These are phyloP conservation scores for Saccostrea glomerata DNA, from an alignment of 1,140 invertebrate genomes.

Conservation along the genomic window DNA sequence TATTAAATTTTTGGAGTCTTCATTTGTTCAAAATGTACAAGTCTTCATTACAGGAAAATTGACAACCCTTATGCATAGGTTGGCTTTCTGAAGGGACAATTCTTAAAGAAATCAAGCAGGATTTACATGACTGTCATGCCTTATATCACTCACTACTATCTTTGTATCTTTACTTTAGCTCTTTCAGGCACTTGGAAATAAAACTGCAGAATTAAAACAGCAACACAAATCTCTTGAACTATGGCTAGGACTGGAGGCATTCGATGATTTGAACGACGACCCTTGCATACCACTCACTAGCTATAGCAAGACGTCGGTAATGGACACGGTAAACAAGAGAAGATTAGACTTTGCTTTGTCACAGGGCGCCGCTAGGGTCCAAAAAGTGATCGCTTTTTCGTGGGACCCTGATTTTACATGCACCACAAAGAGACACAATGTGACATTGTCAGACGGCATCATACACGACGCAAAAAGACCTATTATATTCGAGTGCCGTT, in stretches of 20 bases:
- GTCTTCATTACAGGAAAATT: too few relatives aligned
- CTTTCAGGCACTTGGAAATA: constrained; percentile 50
- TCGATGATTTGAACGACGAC: constrained; percentile 66
- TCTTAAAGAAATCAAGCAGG: not conserved
- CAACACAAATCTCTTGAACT: constrained; percentile 54
- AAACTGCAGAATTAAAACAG: constrained; percentile 21
- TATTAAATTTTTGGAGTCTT: too few relatives aligned
- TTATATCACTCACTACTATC: not conserved
- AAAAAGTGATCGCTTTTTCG: constrained; percentile 67
- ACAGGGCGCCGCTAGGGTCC: constrained; percentile 60
- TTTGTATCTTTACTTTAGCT: constrained; percentile 51
- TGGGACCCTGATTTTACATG: constrained; percentile 72
- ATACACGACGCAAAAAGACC: constrained; percentile 53
- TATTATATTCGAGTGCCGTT: constrained; percentile 70
- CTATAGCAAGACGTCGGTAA: constrained; percentile 47
- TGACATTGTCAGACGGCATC: constrained; percentile 60
- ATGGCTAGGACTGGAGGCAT: constrained; percentile 70
- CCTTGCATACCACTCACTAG: constrained; percentile 59
- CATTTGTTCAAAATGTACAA: too few relatives aligned
- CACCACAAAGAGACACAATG: constrained; percentile 57
- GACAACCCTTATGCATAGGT: too few relatives aligned
- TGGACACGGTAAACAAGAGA: constrained; percentile 61
- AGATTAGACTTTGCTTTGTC: constrained; percentile 67
- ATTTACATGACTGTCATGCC: not conserved
- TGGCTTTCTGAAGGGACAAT: not conserved